A percentile compares a stretch with the other conserved stretches of the same genome.
These are phyloP conservation scores for Corythucha ciliata DNA, from an alignment of 2,888 invertebrate species.

Conservation along the genomic window DNA sequence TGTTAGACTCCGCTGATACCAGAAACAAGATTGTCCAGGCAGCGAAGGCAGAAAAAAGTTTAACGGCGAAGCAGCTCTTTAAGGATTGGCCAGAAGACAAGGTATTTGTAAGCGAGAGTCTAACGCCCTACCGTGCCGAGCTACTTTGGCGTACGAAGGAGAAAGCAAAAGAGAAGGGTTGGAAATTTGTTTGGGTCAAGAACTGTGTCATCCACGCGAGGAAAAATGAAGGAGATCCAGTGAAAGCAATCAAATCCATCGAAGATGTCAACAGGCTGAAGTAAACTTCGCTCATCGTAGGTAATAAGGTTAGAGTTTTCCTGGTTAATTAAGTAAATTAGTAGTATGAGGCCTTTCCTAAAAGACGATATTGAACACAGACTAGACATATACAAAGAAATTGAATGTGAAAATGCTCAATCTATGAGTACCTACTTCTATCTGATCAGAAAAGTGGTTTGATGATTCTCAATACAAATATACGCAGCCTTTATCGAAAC, in stretches of 20 bases:
- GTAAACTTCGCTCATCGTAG: too few relatives aligned
- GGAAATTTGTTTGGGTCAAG: conserved; percentile 1
- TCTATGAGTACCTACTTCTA: too few relatives aligned
- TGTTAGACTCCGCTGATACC: neutral
- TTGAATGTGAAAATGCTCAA: too few relatives aligned
- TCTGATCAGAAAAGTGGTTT: too few relatives aligned
- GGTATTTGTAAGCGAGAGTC: conserved; percentile 2
- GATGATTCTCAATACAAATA: too few relatives aligned
- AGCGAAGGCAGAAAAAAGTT: neutral
- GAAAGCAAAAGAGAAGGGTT: conserved; percentile 1
- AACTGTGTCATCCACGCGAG: neutral
- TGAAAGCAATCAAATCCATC: neutral
- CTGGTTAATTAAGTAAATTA: too few relatives aligned
- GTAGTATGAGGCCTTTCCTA: too few relatives aligned
- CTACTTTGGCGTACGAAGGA: conserved; percentile 7
- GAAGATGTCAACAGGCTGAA: conserved; percentile 3
- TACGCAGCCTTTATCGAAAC: too few relatives aligned
- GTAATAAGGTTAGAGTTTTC: too few relatives aligned
- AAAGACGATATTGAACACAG: too few relatives aligned
- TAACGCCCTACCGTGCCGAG: neutral
- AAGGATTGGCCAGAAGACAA: neutral
- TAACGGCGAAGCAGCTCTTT: neutral
- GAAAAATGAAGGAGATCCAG: neutral
- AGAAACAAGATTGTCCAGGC: neutral
- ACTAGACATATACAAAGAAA: too few relatives aligned